These are phyloP conservation scores for Catharus fuscescens DNA, from an alignment of 2,113 vertebrate species.

Conservation along the genomic window DNA sequence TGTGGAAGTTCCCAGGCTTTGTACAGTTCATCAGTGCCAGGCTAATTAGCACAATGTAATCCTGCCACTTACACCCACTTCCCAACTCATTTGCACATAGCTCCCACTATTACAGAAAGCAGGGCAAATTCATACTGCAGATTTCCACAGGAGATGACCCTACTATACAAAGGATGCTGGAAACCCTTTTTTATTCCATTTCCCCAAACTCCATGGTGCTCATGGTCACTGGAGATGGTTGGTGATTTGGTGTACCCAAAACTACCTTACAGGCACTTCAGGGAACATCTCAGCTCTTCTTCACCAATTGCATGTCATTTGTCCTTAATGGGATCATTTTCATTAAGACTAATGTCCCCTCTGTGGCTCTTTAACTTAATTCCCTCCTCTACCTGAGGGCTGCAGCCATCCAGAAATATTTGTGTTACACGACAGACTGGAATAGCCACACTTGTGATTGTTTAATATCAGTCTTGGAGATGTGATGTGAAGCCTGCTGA, in stretches of 20 bases:
- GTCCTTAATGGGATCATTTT: constrained; percentile 19
- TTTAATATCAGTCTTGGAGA: background rate
- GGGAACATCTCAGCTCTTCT: background rate
- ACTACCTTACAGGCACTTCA: background rate
- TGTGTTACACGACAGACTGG: background rate
- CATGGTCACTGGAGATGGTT: background rate
- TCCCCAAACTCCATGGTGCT: background rate
- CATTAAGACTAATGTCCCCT: constrained; percentile 23
- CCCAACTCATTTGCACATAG: constrained; percentile 37
- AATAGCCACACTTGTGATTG: background rate
- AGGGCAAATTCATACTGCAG: background rate
- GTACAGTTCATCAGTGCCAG: background rate
- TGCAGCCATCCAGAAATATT: background rate
- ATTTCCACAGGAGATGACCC: background rate
- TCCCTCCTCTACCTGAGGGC: background rate
- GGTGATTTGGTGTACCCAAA: background rate
- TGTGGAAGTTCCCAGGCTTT: constrained; percentile 54
- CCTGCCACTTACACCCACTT: constrained; percentile 29
- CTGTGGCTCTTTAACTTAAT: background rate
- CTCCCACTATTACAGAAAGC: constrained; percentile 3
- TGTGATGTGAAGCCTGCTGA: background rate
- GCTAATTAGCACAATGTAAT: constrained; percentile 46
- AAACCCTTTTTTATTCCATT: background rate
- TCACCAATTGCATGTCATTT: background rate
- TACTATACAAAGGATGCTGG: background rate